Conservation (phyloP, 1,140 invertebrate species). For the Rhopalosiphum maidis region DNA sequence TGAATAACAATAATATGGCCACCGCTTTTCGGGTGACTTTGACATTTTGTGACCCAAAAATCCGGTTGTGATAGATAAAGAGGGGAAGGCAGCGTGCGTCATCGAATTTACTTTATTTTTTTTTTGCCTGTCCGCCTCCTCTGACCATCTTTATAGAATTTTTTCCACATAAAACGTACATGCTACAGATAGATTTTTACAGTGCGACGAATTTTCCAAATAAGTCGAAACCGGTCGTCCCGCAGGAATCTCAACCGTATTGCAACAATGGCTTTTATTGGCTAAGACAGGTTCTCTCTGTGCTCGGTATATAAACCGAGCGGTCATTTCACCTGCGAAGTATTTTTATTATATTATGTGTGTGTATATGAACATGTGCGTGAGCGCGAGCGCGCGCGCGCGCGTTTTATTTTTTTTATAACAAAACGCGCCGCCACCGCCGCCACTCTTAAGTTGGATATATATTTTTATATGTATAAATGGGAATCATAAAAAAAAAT, state of each 20-base stretch:
- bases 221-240: conserved; percentile 56
- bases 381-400: background rate
- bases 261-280: conserved; percentile 57
- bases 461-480: conserved; percentile 17
- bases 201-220: conserved; percentile 54
- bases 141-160: background rate
- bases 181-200: conserved; percentile 47
- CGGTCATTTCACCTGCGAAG: conserved; percentile 54
- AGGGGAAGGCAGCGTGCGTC: background rate
- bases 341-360: conserved; percentile 44
- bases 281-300: conserved; percentile 53
- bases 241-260: conserved; percentile 47
- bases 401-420: conserved; percentile 12
- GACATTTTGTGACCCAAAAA: conserved; percentile 37
- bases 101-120: background rate
- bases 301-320: background rate
- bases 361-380: background rate
- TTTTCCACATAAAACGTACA: conserved; percentile 47
- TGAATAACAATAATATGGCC: conserved; percentile 27
- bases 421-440: conserved; percentile 40
- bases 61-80: background rate
- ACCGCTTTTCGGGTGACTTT: background rate
- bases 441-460: background rate
- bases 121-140: background rate
- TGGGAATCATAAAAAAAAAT: conserved; percentile 35